Base-by-base conservation (phyloP, 2,113 vertebrate species). In the Cercopithecus mona region DNA sequence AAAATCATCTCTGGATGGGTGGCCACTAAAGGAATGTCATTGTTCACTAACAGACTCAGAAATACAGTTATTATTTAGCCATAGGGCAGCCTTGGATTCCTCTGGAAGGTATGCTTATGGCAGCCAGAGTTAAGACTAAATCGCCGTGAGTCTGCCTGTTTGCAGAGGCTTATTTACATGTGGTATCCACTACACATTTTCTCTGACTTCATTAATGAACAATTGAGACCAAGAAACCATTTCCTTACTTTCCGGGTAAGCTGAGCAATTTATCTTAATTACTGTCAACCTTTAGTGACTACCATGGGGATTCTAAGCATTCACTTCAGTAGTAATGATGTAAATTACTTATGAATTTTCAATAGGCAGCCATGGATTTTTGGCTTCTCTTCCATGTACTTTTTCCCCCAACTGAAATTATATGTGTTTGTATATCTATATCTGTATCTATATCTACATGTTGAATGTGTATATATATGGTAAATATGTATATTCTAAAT, bases 191-290 rank as follows among this genome's bases (percentile, higher is more conserved):
- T 32, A 23, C 3, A 27, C 23, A 70, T 73, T 90, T 97, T 90
- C 66, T 78, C 27, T 82, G n/a, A 50, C 43, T 94, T 94, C 43
- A 70, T 96, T 92, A 94, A 64, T 90, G 45, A 96, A 38, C 18
- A 50, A 38, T 59, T 52, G 75, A 85, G 68, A 27, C 45, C 68
- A 95, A 91, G 82, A 78, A 97, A 88, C 38, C 57, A 78, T 94
- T 50, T 1, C 23, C 43, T 95, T 52, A 66, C 66, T 84, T 96
- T 94, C 55, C 45, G 72, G 45, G 22, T 84, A 89, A 96, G 52
- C 52, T 43, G 89, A 85, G 79, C 25, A 61, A 68, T 92, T 94
- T 93, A 16, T 97, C 75, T 96, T 97, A 88, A 93, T 96, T 78
- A 93, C 50, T 38, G 30, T 93, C 45, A 61, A 64, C 45, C 40